Evolutionary conservation across 2,797 vertebrate species (phyloP), one percentile per base, ranked within the genome.

Genomic region (Pogonophryne albipinna): DNA sequence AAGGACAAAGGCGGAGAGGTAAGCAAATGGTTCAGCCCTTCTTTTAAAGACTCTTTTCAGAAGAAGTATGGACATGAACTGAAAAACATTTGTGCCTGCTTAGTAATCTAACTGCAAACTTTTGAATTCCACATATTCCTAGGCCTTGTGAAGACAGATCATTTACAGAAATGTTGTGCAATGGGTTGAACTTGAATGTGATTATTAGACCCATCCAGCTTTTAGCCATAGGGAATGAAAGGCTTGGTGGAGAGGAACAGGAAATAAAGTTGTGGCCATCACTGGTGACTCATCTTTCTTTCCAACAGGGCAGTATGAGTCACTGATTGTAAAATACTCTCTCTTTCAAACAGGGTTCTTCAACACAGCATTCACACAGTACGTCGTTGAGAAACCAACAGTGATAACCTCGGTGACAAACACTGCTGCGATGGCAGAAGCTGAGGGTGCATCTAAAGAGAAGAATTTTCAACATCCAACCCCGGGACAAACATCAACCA

Each of bases 311-410:
- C 8, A 19, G 7, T 34, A 12, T 49, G 2, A 67, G 41, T 83
- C 4, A 63, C 50, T 57, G 50, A 63, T 31, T 66, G 23, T 66
- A 34, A 71, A 62, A 78, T 49, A 3, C 12, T 53, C 38, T 56
- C 34, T 66, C 42, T 74, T 13, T 76, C 20, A 15, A 44, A 9
- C 85, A 95, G 94, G 91, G 19, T 46, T 91, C 58, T 82, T 78
- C 63, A 94, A 92, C 74, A 92, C 79, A 1, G 89, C 80, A 19
- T 94, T 95, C 59, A 91, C 94, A 56, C 90, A 91, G 76, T 95
- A 95, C 5, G 80, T 79, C 0, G 19, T 20, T 3, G 92, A 93
- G 66, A 64, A 89, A 62, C 76, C 89, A n/a, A 8, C 58, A 8
- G 69, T 15, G 38, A 85, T 58, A 41, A 83, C 71, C 14, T 83